A percentile compares a stretch with the other conserved stretches of the same genome.
These are phyloP conservation scores for Serilophus lunatus DNA, from an alignment of 2,113 vertebrate species.

Conservation along the genomic window DNA sequence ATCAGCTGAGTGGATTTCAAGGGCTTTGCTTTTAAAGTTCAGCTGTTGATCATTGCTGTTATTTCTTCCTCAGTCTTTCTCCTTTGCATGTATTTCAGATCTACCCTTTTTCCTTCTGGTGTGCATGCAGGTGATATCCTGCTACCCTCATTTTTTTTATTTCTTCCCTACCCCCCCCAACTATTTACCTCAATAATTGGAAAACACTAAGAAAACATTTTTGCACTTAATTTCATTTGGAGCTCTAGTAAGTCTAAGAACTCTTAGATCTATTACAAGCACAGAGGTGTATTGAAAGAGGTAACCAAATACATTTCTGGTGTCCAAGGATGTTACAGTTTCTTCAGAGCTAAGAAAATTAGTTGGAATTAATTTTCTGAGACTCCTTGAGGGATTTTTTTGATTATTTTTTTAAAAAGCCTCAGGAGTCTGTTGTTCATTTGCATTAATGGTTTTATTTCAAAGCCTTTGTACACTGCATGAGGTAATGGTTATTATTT, in stretches of 20 bases:
- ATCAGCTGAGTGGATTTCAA: not conserved
- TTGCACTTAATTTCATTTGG: constrained; percentile 7
- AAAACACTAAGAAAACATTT: constrained; percentile 31
- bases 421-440: not conserved
- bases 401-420: not conserved
- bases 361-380: not conserved
- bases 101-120: not conserved
- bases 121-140: not conserved
- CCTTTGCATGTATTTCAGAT: not conserved
- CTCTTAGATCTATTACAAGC: not conserved
- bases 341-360: not conserved
- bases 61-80: not conserved
- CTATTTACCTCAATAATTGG: constrained; percentile 5
- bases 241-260: not conserved
- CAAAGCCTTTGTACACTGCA: constrained; percentile 36
- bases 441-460: constrained; percentile 30
- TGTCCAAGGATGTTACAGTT: not conserved
- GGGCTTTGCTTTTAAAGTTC: constrained; percentile 26
- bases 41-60: not conserved
- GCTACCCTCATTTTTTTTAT: not conserved
- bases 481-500: constrained; percentile 30
- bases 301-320: not conserved
- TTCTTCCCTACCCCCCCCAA: fast-evolving
- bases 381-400: not conserved
- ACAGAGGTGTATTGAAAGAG: not conserved